Percentiles rank a stretch among this genome's conserved stretches.
phyloP scores from a whole-genome alignment of 2,797 vertebrate genomes.

The Typhlichthys eigenmanni region DNA sequence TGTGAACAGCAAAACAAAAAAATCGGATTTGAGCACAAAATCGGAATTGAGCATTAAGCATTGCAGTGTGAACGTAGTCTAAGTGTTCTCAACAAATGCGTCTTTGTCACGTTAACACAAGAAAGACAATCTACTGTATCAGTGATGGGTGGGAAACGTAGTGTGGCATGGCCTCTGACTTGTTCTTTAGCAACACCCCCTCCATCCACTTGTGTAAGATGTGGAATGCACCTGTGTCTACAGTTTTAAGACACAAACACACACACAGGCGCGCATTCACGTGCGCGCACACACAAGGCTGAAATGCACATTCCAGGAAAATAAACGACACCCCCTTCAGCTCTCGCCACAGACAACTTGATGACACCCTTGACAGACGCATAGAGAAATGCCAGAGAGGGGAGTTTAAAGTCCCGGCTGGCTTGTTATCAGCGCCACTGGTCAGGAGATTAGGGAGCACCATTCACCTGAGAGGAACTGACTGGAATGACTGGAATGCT shows the following conservation, averaged over 20 bases:
- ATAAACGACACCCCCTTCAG: conserved; percentile 13
- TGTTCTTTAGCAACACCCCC: too few relatives aligned
- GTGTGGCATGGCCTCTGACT: too few relatives aligned
- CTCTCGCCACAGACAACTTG: neutral
- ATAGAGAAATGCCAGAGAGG: conserved; percentile 19
- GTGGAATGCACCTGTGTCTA: conserved; percentile 33
- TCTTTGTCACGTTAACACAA: too few relatives aligned
- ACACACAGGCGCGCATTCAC: conserved; percentile 3
- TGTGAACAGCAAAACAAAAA: too few relatives aligned
- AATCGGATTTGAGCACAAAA: too few relatives aligned
- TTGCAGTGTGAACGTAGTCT: too few relatives aligned
- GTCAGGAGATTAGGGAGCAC: conserved; percentile 27
- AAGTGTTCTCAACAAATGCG: too few relatives aligned
- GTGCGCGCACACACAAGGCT: conserved; percentile 15
- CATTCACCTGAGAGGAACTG: conserved; percentile 37
- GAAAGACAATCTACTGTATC: too few relatives aligned
- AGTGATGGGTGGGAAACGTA: too few relatives aligned
- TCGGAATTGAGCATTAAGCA: too few relatives aligned
- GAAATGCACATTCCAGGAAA: conserved; percentile 40
- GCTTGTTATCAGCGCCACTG: conserved; percentile 31
- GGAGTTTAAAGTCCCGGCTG: conserved; percentile 29
- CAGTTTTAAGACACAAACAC: conserved; percentile 11
- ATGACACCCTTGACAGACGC: conserved; percentile 35
- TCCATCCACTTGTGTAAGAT: conserved; percentile 7
- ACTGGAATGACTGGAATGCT: conserved; percentile 44